These are phyloP conservation scores for Myiozetetes cayanensis DNA, from an alignment of 2,113 vertebrate genomes.

Conservation along the genomic window DNA sequence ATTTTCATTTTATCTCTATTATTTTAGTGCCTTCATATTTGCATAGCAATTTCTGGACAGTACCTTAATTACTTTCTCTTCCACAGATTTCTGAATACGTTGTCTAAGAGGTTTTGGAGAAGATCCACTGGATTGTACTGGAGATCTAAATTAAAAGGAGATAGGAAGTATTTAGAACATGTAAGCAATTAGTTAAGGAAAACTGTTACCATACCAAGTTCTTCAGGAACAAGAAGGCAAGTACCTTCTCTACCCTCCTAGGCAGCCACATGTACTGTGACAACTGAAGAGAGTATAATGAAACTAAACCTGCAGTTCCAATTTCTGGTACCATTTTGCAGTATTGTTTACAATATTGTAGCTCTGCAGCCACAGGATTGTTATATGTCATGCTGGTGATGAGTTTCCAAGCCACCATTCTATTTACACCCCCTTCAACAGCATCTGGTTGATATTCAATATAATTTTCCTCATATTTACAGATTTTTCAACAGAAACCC, in stretches of 20 bases:
- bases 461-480: not conserved
- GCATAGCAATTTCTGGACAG: not conserved
- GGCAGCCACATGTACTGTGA: not conserved
- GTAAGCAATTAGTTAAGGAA: not conserved
- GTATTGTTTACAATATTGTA: not conserved
- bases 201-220: not conserved
- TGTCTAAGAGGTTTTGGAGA: conserved; percentile 82
- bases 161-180: not conserved
- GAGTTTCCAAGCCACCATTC: not conserved
- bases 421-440: not conserved
- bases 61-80: conserved; percentile 85
- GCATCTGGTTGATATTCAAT: not conserved
- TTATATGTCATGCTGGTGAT: not conserved
- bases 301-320: not conserved
- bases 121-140: conserved; percentile 73
- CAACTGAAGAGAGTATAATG: not conserved
- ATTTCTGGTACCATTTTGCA: not conserved
- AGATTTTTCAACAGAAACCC: not conserved
- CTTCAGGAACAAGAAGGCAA: not conserved
- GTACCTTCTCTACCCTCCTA: not conserved
- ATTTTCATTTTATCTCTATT: not conserved
- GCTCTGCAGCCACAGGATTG: not conserved
- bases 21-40: not conserved
- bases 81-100: conserved; percentile 73
- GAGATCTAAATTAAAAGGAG: conserved; percentile 78